Evolutionary conservation across 2,113 vertebrate genomes (phyloP).

Genomic region (Melanostigma gelatinosum): DNA sequence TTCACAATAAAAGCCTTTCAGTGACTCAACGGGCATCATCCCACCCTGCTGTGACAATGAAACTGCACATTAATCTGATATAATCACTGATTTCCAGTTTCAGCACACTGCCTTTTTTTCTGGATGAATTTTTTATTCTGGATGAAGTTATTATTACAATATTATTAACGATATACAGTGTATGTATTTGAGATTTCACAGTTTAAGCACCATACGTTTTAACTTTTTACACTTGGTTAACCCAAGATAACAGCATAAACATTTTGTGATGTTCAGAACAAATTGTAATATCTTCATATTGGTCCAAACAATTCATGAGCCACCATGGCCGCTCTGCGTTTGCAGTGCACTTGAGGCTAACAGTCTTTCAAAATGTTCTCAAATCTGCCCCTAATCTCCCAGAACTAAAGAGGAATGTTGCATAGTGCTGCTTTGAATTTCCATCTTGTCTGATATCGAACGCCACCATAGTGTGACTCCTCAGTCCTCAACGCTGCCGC

Average conservation of each 20-base stretch:
- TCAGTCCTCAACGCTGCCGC: conserved; percentile 49
- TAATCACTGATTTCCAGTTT: background rate
- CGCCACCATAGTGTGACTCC: conserved; percentile 2
- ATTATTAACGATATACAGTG: too few relatives aligned
- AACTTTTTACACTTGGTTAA: background rate
- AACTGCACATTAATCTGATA: background rate
- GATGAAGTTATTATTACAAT: too few relatives aligned
- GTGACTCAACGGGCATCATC: too few relatives aligned
- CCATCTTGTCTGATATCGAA: background rate
- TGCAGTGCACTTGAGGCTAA: background rate
- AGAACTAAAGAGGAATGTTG: background rate
- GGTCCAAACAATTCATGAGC: background rate
- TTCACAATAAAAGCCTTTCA: background rate
- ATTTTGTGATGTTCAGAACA: background rate
- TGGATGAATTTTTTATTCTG: too few relatives aligned
- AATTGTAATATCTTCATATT: background rate
- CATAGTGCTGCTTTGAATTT: conserved; percentile 1
- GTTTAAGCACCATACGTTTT: background rate
- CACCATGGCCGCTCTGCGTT: too few relatives aligned
- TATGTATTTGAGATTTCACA: background rate
- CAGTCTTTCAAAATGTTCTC: background rate
- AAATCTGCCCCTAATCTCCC: background rate
- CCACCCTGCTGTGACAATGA: too few relatives aligned
- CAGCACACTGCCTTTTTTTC: background rate
- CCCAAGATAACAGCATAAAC: background rate